phyloP scores from a whole-genome alignment of 2,888 invertebrate species.

The Limnephilus auricula region DNA sequence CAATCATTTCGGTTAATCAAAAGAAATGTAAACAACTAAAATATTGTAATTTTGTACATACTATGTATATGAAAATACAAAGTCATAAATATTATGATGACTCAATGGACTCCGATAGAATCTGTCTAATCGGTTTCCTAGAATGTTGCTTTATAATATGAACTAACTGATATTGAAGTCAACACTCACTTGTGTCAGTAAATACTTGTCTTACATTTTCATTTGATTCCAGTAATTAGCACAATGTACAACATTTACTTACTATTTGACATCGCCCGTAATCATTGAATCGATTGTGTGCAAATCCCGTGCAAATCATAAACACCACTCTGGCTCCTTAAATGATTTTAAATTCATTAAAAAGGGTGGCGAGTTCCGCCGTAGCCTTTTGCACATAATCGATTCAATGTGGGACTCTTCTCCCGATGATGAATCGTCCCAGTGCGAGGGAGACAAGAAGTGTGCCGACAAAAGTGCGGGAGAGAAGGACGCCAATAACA shows the following conservation, averaged over 20 bases:
- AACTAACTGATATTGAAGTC: neutral
- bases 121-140: neutral
- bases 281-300: constrained; percentile 80
- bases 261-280: constrained; percentile 79
- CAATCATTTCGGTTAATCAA: neutral
- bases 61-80: neutral
- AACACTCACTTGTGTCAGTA: neutral
- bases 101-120: neutral
- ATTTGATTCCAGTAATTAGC: constrained; percentile 48
- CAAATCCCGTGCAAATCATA: constrained; percentile 69
- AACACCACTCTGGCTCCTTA: constrained; percentile 50
- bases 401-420: constrained; percentile 80
- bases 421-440: constrained; percentile 76
- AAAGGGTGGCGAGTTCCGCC: constrained; percentile 76
- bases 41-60: neutral
- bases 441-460: constrained; percentile 71
- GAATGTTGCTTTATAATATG: neutral
- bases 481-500: constrained; percentile 48
- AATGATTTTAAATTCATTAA: constrained; percentile 60
- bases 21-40: neutral
- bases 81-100: neutral
- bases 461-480: constrained; percentile 44
- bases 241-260: constrained; percentile 67
- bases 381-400: constrained; percentile 81
- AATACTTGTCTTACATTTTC: constrained; percentile 11